phyloP scores from a whole-genome alignment of 2,888 invertebrate genomes.

The Heliothis peltigera region DNA sequence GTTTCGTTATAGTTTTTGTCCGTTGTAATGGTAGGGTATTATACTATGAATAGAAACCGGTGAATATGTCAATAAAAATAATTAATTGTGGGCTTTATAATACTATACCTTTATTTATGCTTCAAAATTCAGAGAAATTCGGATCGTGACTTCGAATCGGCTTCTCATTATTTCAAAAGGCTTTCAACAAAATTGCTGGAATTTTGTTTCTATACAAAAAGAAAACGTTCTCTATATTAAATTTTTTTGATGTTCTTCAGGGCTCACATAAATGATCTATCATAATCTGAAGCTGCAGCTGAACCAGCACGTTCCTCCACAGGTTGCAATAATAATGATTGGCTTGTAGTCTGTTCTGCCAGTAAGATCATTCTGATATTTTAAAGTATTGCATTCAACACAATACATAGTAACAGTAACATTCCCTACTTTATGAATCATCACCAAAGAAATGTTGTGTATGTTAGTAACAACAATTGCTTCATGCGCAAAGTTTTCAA shows the following conservation, averaged over 20 bases:
- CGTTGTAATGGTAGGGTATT: not conserved
- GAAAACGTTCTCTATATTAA: not conserved
- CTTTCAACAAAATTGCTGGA: constrained; percentile 2
- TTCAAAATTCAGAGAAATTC: not conserved
- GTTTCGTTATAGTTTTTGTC: constrained; percentile 9
- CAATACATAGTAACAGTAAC: too few relatives aligned
- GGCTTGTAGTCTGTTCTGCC: not conserved
- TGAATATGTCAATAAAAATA: too few relatives aligned
- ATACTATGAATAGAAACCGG: not conserved
- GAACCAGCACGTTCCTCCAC: not conserved
- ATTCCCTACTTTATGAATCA: constrained; percentile 39
- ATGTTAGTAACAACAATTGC: constrained; percentile 51
- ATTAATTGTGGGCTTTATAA: too few relatives aligned
- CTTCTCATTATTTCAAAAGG: not conserved
- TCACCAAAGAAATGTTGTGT: constrained; percentile 35
- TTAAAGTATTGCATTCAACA: too few relatives aligned
- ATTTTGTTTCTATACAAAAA: not conserved
- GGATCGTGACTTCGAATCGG: too few relatives aligned
- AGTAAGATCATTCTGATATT: not conserved
- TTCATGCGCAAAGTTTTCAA: constrained; percentile 48
- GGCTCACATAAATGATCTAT: not conserved
- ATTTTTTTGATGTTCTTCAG: not conserved
- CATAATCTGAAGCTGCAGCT: not conserved
- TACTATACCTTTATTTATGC: too few relatives aligned
- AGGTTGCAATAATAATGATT: not conserved